Evolutionary conservation across 53 echinoderm and acorn worm species (phyloP), one percentile per base, ranked within the genome.

Genomic region (Holothuria leucospilota): DNA sequence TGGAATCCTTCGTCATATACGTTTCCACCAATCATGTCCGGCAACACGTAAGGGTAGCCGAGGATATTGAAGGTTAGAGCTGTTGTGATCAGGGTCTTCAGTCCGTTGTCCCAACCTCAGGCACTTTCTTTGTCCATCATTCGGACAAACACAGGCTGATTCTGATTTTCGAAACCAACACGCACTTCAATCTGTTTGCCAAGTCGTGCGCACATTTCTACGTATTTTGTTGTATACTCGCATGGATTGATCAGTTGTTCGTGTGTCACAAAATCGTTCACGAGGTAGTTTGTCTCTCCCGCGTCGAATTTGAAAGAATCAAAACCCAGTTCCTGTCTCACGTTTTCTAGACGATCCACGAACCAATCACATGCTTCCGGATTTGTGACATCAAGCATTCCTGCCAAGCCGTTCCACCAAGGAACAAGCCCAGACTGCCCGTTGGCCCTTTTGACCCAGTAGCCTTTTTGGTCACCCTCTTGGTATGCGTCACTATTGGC

Each of bases 71-170:
- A 96, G 13, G 96, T 92, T 69, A 96, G 81, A 5, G 94, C 94
- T 8, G 96, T 90, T 29, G 92, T 94, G 69, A 96, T 94, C 23
- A 96, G 88, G 41, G 96, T 96, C 56, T 90, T 92, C 28, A 94
- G 84, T 8, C 96, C 96, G 62, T 96, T 96, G 77, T 92, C 89
- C 89, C 94, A 94, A 14, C 94, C 94, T 94, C 96, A 96, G n/a
- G 84, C 67, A 10, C 94, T 94, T 39, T 94, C 96, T 41, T 96
- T 96, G 87, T 96, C 96, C 96, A 96, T 96, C 96, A 96, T 96
- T 40, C 96, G 68, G 1, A 92, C 92, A 62, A 96, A 96, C 38
- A 96, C 86, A 2, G 96, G 96, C 41, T 92, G 90, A 28, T 94
- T 61, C 68, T 96, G 96, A 46, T 92, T 96, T 72, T 94, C 94